Conservation (phyloP, 2,797 vertebrate genomes). For the Ptychobarbus kaznakovi region DNA sequence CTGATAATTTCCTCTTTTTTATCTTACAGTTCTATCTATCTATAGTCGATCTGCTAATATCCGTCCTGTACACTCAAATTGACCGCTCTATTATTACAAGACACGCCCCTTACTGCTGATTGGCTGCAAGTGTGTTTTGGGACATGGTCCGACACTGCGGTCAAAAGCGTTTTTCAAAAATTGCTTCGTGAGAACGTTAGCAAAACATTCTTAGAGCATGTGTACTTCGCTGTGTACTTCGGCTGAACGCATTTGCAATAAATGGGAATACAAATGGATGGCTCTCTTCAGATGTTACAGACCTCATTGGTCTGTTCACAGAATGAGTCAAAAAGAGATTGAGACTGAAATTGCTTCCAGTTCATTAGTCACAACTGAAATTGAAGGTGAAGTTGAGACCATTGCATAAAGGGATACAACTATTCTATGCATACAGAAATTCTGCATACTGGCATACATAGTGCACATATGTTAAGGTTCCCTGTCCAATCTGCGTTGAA, state of each 20-base stretch:
- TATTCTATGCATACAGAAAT: not conserved
- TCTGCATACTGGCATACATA: not conserved
- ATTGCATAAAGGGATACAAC: not conserved
- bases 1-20: no score
- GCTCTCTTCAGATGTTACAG: no score
- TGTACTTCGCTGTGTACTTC: not conserved
- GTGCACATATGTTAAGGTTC: not conserved
- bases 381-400: not conserved
- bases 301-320: not conserved
- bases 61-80: no score
- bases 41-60: no score
- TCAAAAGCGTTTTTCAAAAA: no score
- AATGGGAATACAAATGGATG: not conserved
- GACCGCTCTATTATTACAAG: no score
- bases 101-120: no score
- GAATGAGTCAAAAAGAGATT: constrained; percentile 1
- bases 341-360: not conserved
- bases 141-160: no score
- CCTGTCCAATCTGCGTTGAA: no score
- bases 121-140: no score
- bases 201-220: not conserved
- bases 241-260: not conserved
- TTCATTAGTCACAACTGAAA: constrained; percentile 18
- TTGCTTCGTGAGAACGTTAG: not conserved
- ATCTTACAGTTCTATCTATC: no score